These are phyloP conservation scores for Erebia palarica DNA, from an alignment of 2,888 invertebrate species.

Conservation along the genomic window DNA sequence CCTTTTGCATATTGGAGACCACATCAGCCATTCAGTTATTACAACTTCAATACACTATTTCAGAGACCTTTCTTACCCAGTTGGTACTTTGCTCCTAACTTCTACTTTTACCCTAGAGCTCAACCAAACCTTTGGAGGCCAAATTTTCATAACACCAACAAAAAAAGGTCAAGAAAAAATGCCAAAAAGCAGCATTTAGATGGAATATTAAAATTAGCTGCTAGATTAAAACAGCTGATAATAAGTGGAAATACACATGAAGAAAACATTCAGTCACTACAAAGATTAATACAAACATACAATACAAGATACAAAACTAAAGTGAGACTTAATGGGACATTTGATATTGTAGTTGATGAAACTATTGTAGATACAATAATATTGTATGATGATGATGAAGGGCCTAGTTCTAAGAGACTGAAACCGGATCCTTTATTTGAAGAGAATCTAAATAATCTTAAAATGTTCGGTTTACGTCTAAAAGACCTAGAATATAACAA, in stretches of 20 bases:
- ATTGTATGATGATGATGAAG: constrained; percentile 60
- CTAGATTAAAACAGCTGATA: constrained; percentile 50
- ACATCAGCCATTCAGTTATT: constrained; percentile 48
- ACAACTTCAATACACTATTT: constrained; percentile 52
- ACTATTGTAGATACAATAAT: constrained; percentile 64
- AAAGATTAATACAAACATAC: constrained; percentile 57
- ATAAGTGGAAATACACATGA: constrained; percentile 44
- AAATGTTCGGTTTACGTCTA: constrained; percentile 56
- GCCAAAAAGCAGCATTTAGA: constrained; percentile 51
- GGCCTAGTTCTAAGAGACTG: constrained; percentile 51
- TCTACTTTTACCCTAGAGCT: constrained; percentile 45
- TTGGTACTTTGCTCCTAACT: constrained; percentile 48
- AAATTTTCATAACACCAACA: constrained; percentile 29
- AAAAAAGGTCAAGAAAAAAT: constrained; percentile 47
- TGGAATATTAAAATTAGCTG: constrained; percentile 52
- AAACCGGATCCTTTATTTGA: constrained; percentile 48
- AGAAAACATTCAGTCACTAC: constrained; percentile 50
- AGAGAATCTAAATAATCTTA: constrained; percentile 56
- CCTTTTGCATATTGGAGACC: constrained; percentile 53
- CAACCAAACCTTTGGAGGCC: constrained; percentile 35
- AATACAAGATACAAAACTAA: constrained; percentile 59
- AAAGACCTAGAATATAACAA: constrained; percentile 54
- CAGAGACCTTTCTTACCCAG: constrained; percentile 51
- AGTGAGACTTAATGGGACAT: constrained; percentile 52
- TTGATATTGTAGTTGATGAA: constrained; percentile 55